Evolutionary conservation across 2,113 vertebrate species (phyloP), one percentile per base, ranked within the genome.

Genomic region (Choloepus hoffmanni): DNA sequence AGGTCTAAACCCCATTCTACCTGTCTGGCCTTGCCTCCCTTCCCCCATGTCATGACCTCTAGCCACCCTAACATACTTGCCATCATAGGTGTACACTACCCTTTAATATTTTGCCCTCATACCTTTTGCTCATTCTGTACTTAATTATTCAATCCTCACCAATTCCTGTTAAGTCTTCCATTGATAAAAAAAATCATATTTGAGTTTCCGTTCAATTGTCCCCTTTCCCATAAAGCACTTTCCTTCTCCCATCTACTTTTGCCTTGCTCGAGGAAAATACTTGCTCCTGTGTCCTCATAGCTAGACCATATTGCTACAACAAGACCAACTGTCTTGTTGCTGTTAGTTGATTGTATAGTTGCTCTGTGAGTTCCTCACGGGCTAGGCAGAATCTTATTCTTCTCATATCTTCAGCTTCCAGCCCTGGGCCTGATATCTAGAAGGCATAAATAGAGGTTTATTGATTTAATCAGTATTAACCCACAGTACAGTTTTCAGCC

Each of bases 181-280:
- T 82, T 23, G 9, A 43, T 89, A 79, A 79, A 89, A 90, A 81
- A 90, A 81, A n/a, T 89, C 55, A 16, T 74, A 58, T 28, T 76
- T 76, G 18, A 82, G 18, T 95, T 77, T 94, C 79, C 89, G 24
- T 93, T 79, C n/a, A 90, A 36, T 70, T 95, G 19, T 83, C 55
- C 95, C 40, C 76, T 84, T 93, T 50, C 48, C 40, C 50, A 53
- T 82, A 50, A 92, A 92, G 33, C 26, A 23, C 4, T 43, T 15
- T 15, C 55, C 13, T 79, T 94, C 65, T 81, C 3, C 50, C 28
- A 65, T 63, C n/a, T 36, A 78, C 33, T 85, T 95, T 90, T 1
- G 68, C 5, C 72, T 58, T 88, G 43, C 33, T 86, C 23, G 43
- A 90, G 93, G 78, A 40, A 88, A 76, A 45, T 50, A 82, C 12